Percentiles rank a stretch among this genome's conserved stretches.
Conservation (phyloP, 2,888 invertebrate genomes). For the Pristionchus fissidentatus region DNA sequence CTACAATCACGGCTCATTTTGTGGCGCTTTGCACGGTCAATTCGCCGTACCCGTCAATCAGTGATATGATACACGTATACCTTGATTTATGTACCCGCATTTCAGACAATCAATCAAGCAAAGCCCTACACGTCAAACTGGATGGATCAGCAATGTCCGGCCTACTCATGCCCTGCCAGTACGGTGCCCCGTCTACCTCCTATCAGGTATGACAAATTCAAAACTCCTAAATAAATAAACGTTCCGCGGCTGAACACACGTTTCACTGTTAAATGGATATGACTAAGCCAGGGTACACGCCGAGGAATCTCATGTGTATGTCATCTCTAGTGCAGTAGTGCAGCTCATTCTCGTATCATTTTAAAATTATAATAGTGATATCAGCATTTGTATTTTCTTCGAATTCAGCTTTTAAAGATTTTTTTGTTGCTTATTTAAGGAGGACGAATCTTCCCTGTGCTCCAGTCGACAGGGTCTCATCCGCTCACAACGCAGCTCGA, state of each 20-base stretch:
- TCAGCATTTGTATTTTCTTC: too few species aligned
- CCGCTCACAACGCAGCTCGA: not conserved
- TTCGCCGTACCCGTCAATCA: not conserved
- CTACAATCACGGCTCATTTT: not conserved
- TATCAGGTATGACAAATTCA: conserved; percentile 17
- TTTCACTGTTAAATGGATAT: too few species aligned
- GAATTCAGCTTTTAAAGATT: too few species aligned
- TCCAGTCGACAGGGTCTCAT: conserved; percentile 24
- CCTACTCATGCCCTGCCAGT: conserved; percentile 19
- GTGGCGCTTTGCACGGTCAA: not conserved
- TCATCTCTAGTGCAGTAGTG: too few species aligned
- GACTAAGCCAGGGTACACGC: too few species aligned
- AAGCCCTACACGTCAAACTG: not conserved
- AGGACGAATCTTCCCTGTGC: conserved; percentile 9
- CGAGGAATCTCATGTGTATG: too few species aligned
- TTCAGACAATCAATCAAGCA: not conserved
- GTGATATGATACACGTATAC: too few species aligned
- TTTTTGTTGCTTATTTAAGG: too few species aligned
- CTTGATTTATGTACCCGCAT: not conserved
- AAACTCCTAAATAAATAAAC: too few species aligned
- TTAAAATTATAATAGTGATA: too few species aligned
- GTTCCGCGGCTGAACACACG: too few species aligned
- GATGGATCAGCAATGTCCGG: conserved; percentile 16
- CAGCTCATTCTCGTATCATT: too few species aligned
- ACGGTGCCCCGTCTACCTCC: conserved; percentile 24